Evolutionary conservation across 2,888 invertebrate genomes (phyloP).

Genomic region (Didymodactylos carnosus): DNA sequence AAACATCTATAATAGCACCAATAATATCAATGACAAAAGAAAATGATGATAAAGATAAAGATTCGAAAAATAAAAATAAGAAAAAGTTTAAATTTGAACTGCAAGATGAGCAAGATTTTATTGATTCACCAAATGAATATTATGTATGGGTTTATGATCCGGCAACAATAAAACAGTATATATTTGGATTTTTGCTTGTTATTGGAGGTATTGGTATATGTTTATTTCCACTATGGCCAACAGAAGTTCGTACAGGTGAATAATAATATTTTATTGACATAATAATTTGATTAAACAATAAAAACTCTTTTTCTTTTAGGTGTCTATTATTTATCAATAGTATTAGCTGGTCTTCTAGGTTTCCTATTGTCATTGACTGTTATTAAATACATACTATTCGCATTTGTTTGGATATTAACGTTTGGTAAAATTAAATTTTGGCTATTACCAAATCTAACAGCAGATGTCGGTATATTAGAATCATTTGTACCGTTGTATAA

Average conservation of each 20-base stretch:
- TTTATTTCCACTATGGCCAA: slow-evolving; percentile 97
- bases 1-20: background rate
- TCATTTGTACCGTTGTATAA: slow-evolving; percentile 86
- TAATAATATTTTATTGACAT: slow-evolving; percentile 92
- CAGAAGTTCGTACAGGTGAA: slow-evolving; percentile 53
- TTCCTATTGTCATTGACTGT: slow-evolving; percentile 77
- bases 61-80: slow-evolving; percentile 35
- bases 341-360: slow-evolving; percentile 40
- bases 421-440: slow-evolving; percentile 78
- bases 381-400: slow-evolving; percentile 55
- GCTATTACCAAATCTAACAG: slow-evolving; percentile 90
- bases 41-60: slow-evolving; percentile 42
- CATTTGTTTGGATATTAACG: slow-evolving; percentile 65
- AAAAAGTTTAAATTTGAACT: slow-evolving; percentile 81
- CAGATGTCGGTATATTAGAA: slow-evolving; percentile 93
- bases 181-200: slow-evolving; percentile 61
- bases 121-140: slow-evolving; percentile 56
- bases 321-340: slow-evolving; percentile 6
- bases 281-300: slow-evolving; percentile 83
- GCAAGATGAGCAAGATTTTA: slow-evolving; percentile 80
- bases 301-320: slow-evolving; percentile 29
- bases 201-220: slow-evolving; percentile 82
- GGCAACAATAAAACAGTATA: slow-evolving; percentile 55
- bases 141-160: slow-evolving; percentile 97
- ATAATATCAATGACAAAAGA: slow-evolving; percentile 29